Conservation (phyloP, 2,888 invertebrate species). For the Metallyticus violacea region DNA sequence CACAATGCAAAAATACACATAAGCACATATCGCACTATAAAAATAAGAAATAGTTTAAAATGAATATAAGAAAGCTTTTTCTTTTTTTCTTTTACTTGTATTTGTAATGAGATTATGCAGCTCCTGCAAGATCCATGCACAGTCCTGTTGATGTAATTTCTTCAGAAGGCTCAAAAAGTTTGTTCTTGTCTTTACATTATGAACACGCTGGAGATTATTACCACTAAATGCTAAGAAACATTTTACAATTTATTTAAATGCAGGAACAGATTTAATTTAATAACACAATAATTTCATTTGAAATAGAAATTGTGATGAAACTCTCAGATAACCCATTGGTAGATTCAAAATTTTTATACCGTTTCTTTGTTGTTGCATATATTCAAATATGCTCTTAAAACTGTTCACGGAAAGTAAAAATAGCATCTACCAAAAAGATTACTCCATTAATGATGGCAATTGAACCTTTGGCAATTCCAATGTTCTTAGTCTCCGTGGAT, state of each 20-base stretch:
- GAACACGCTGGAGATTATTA: not conserved
- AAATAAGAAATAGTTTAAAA: not conserved
- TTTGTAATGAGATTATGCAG: no score
- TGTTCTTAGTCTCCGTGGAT: slow-evolving; percentile 14
- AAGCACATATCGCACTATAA: no score
- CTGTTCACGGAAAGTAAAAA: slow-evolving; percentile 31
- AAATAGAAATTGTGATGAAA: not conserved
- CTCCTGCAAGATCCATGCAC: no score
- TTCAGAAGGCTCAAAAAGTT: not conserved
- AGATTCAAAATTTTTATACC: not conserved
- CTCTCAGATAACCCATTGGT: not conserved
- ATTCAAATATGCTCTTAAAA: not conserved
- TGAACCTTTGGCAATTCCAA: slow-evolving; percentile 32
- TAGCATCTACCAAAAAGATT: slow-evolving; percentile 31
- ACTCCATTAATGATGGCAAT: slow-evolving; percentile 33
- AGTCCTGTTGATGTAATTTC: not conserved
- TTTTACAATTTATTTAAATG: no score
- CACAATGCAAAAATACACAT: no score
- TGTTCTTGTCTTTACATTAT: not conserved
- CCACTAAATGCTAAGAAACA: no score
- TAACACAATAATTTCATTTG: not conserved
- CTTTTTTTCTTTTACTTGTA: not conserved
- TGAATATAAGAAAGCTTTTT: not conserved
- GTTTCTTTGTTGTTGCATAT: no score
- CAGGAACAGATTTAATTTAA: no score